Evolutionary conservation across 2,113 vertebrate species (phyloP), one percentile per base, ranked within the genome.

Genomic region (Alligator mississippiensis): DNA sequence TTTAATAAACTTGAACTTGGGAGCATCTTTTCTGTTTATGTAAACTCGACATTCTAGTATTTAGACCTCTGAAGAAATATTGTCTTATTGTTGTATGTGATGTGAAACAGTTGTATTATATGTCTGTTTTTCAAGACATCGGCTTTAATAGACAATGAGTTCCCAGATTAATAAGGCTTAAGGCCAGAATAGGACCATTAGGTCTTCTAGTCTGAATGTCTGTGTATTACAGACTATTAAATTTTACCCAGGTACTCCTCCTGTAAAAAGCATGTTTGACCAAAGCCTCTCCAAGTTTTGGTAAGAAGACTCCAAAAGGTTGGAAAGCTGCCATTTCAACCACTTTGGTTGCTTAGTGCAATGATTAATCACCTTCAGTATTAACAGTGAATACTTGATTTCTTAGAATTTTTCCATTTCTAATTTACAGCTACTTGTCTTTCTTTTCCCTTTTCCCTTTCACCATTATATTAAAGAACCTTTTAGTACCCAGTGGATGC

Each of bases 381-480:
- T 94, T 93, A 89, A 89, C 15, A 94, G 89, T 90, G 91, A 89
- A 87, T 94, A 84, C 68, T 34, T 70, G 64, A 81, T 87, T 47
- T 57, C 84, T 82, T 77, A n/a, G 2, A 79, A 95, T 70, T 34
- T 34, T 28, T 9, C 66, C 11, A 30, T 30, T n/a, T 18, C 11
- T 16, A 34, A n/a, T 18, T 30, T 34, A 16, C n/a, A 70, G n/a
- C n/a, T 28, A 92, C 72, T 81, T 24, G 47, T 91, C 91, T 54
- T 82, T 84, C 17, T 66, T 92, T 72, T 11, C 9, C 28, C 17
- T 66, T 92, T 72, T 11, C 9, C 28, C 63, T 87, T 87, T 90
- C 58, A 25, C 34, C 57, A 55, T 7, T 78, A 90, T 66, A 83
- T 90, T 90, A 90, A 81, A 77, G 76, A 91, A 34, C 75, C 86